Conservation (phyloP, 2,113 vertebrate species). For the Arothron firmamentum region DNA sequence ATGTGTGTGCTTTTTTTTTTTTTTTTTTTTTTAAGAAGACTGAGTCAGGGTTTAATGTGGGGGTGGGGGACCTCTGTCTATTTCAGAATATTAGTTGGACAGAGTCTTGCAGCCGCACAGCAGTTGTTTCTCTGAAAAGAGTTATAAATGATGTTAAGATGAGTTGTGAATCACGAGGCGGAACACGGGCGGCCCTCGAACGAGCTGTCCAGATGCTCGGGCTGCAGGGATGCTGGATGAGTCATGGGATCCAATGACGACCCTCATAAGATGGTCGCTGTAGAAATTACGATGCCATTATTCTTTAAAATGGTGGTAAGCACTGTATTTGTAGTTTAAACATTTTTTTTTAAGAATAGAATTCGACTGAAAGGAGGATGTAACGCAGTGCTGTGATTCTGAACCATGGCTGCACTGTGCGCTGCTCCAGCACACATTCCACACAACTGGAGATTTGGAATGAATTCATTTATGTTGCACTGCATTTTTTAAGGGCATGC, state of each 20-base stretch:
- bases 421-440: conserved; percentile 47
- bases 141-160: conserved; percentile 28
- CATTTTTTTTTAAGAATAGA: too few species aligned
- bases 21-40: too few species aligned
- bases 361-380: too few species aligned
- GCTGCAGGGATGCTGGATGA: conserved; percentile 63
- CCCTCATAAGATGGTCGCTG: conserved; percentile 29
- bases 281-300: conserved; percentile 32
- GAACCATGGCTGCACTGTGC: conserved; percentile 19
- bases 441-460: conserved; percentile 30
- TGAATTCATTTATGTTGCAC: conserved; percentile 29
- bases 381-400: too few species aligned
- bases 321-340: too few species aligned
- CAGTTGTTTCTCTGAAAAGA: too few species aligned
- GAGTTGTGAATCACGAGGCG: conserved; percentile 40
- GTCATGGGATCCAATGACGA: conserved; percentile 51
- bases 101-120: too few species aligned
- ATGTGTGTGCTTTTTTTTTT: too few species aligned
- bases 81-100: too few species aligned
- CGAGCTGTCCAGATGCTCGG: conserved; percentile 65
- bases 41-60: too few species aligned
- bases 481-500: conserved; percentile 35
- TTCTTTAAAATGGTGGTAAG: too few species aligned
- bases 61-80: too few species aligned
- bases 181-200: conserved; percentile 10